A percentile compares a stretch with the other conserved stretches of the same genome.
phyloP scores from a whole-genome alignment of 2,888 invertebrate species.

The Allacma fusca region DNA sequence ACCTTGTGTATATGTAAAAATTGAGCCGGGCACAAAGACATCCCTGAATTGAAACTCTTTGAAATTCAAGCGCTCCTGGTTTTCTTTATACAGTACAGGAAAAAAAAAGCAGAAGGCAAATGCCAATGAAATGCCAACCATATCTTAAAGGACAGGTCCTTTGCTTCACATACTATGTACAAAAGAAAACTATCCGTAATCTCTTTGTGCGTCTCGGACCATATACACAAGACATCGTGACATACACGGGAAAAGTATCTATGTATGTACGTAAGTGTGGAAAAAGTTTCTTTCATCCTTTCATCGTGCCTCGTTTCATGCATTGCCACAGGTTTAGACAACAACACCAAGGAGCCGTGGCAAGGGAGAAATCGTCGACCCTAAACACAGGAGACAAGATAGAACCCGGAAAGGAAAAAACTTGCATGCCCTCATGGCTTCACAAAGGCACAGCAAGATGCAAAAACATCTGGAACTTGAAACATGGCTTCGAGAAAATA shows the following conservation, averaged over 20 bases:
- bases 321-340: background rate
- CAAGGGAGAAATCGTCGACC: background rate
- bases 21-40: background rate
- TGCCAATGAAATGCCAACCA: background rate
- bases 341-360: background rate
- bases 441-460: background rate
- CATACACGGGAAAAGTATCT: background rate
- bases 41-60: background rate
- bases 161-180: background rate
- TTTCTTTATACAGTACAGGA: background rate
- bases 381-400: background rate
- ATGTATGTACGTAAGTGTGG: background rate
- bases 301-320: background rate
- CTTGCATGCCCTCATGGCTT: slow-evolving; percentile 2
- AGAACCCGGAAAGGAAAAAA: background rate
- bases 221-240: background rate
- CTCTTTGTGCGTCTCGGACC: slow-evolving; percentile 19
- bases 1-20: too few species aligned
- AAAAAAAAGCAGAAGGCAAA: background rate
- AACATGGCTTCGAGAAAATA: background rate
- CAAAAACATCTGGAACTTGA: background rate
- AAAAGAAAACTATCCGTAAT: slow-evolving; percentile 13
- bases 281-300: slow-evolving; percentile 4
- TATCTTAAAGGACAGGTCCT: background rate
- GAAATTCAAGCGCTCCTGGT: background rate